phyloP scores from a whole-genome alignment of 2,797 vertebrate species.

The Enteromius fasciolatus region DNA sequence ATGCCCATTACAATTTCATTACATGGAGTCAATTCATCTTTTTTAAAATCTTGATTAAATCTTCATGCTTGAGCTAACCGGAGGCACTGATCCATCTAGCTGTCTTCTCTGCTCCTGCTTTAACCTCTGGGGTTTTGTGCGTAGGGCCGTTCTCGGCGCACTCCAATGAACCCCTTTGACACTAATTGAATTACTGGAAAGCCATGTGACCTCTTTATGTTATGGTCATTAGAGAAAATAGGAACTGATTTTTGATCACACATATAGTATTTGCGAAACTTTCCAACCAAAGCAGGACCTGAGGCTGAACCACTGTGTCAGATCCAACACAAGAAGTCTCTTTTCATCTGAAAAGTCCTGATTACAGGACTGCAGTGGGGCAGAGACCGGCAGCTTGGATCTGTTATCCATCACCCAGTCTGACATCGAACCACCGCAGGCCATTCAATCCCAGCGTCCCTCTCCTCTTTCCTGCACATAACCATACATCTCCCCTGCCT shows the following conservation, averaged over 20 bases:
- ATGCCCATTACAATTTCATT: slow-evolving; percentile 58
- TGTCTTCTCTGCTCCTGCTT: slow-evolving; percentile 56
- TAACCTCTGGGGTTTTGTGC: slow-evolving; percentile 53
- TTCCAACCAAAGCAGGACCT: slow-evolving; percentile 27
- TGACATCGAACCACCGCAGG: slow-evolving; percentile 48
- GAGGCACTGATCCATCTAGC: slow-evolving; percentile 54
- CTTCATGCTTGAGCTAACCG: slow-evolving; percentile 59
- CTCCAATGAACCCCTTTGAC: slow-evolving; percentile 41
- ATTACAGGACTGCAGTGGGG: slow-evolving; percentile 49
- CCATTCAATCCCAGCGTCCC: slow-evolving; percentile 35
- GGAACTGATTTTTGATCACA: slow-evolving; percentile 23
- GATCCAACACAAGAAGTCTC: slow-evolving; percentile 40
- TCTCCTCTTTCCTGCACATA: slow-evolving; percentile 32
- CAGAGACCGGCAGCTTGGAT: slow-evolving; percentile 44
- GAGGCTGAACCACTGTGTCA: slow-evolving; percentile 14
- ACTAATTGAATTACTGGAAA: slow-evolving; percentile 57
- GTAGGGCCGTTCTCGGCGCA: slow-evolving; percentile 22
- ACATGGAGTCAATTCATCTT: slow-evolving; percentile 59
- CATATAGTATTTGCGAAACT: slow-evolving; percentile 25
- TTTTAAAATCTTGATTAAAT: slow-evolving; percentile 62
- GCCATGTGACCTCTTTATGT: slow-evolving; percentile 46
- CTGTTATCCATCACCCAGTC: slow-evolving; percentile 57
- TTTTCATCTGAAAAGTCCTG: slow-evolving; percentile 44
- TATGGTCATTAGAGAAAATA: slow-evolving; percentile 28
- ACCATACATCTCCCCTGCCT: slow-evolving; percentile 37